Conservation (phyloP, 1,140 invertebrate species). For the Drosophila littoralis region DNA sequence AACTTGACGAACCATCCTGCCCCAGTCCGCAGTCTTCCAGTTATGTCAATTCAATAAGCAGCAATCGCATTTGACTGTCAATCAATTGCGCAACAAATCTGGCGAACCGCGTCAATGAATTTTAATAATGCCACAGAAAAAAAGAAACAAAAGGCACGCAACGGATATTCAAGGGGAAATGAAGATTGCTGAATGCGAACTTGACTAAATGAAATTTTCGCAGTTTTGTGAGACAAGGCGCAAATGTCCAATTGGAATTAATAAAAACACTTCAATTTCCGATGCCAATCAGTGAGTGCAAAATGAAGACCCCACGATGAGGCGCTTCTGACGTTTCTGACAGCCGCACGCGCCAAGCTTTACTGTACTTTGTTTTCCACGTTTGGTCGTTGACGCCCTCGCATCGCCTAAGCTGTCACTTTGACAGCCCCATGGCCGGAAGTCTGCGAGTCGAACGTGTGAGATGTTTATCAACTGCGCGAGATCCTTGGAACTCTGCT, state of each 20-base stretch:
- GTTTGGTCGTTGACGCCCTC: slow-evolving; percentile 45
- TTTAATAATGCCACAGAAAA: slow-evolving; percentile 66
- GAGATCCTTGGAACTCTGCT: slow-evolving; percentile 67
- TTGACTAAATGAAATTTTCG: slow-evolving; percentile 63
- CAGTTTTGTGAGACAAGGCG: slow-evolving; percentile 35
- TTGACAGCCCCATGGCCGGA: slow-evolving; percentile 57
- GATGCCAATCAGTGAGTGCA: slow-evolving; percentile 62
- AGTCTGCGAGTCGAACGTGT: slow-evolving; percentile 53
- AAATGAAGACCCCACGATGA: slow-evolving; percentile 35
- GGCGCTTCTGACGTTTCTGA: slow-evolving; percentile 29
- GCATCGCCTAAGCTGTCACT: slow-evolving; percentile 61
- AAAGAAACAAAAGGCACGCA: slow-evolving; percentile 46
- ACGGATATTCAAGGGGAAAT: slow-evolving; percentile 21
- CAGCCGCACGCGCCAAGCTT: slow-evolving; percentile 65
- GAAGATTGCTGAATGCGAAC: slow-evolving; percentile 14
- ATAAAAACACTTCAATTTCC: slow-evolving; percentile 82
- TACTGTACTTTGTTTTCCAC: slow-evolving; percentile 69
- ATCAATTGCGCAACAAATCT: slow-evolving; percentile 65
- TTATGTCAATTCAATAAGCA: slow-evolving; percentile 74
- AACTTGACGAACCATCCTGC: too few species aligned
- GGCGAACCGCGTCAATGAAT: slow-evolving; percentile 56
- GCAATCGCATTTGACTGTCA: slow-evolving; percentile 70
- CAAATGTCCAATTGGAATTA: slow-evolving; percentile 67
- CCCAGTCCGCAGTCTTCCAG: background rate
- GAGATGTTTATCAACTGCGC: slow-evolving; percentile 73